Evolutionary conservation across 2,888 invertebrate genomes (phyloP).

Genomic region (Lasioglossum vierecki): DNA sequence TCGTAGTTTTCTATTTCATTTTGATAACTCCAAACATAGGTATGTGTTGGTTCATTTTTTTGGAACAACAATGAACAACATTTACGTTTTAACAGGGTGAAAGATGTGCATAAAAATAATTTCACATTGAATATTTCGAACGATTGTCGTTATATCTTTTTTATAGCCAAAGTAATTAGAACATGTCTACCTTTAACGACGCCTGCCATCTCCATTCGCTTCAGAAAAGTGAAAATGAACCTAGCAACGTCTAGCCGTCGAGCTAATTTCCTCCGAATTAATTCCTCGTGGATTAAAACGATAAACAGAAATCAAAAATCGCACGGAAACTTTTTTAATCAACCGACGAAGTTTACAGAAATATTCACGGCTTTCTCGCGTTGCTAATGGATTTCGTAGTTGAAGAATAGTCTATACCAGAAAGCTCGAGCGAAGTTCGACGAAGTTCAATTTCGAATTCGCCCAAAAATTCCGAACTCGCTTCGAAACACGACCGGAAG

Average conservation of each 20-base stretch:
- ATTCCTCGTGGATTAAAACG: background rate
- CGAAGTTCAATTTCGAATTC: background rate
- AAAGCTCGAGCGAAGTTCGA: background rate
- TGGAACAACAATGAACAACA: background rate
- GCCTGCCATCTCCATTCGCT: background rate
- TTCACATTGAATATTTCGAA: background rate
- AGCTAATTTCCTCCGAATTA: background rate
- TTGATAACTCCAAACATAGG: background rate
- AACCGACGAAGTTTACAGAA: background rate
- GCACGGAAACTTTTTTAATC: background rate
- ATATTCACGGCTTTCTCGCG: background rate
- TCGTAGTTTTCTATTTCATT: background rate
- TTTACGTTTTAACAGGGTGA: background rate
- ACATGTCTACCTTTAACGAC: background rate
- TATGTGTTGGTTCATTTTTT: background rate
- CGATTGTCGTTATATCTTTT: background rate
- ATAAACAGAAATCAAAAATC: background rate
- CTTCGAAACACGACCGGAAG: constrained; percentile 6
- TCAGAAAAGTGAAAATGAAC: background rate
- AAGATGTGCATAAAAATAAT: background rate
- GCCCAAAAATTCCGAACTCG: background rate
- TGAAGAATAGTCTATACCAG: background rate
- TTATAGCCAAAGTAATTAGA: background rate
- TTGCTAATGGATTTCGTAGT: background rate
- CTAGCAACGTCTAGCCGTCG: background rate